Conservation (phyloP, 2,113 vertebrate species). For the Hippocampus zosterae region DNA sequence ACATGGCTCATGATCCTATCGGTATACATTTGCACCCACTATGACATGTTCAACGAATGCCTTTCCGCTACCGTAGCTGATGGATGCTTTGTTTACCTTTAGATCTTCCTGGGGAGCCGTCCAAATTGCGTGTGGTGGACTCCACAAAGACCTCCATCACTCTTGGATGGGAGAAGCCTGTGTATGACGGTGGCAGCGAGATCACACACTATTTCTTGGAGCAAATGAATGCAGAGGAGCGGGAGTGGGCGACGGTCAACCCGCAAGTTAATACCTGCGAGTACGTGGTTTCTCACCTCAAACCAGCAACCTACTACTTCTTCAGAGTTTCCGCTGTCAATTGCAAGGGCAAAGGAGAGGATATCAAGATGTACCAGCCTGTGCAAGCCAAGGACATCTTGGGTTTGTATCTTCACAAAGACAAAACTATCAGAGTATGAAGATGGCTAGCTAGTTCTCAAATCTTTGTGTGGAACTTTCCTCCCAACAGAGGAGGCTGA, state of each 20-base stretch:
- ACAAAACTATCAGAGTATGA: background rate
- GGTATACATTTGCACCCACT: constrained; percentile 69
- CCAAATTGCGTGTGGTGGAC: constrained; percentile 89
- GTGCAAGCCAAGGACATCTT: constrained; percentile 95
- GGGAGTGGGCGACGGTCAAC: constrained; percentile 87
- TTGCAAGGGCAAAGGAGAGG: constrained; percentile 85
- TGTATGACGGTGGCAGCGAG: constrained; percentile 92
- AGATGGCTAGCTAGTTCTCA: background rate
- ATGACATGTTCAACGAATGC: background rate
- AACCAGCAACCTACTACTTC: constrained; percentile 86
- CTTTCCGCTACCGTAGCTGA: background rate
- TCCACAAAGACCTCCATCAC: constrained; percentile 96
- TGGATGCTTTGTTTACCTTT: constrained; percentile 25
- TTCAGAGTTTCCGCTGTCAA: constrained; percentile 94
- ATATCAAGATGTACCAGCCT: constrained; percentile 88
- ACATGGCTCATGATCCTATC: constrained; percentile 88
- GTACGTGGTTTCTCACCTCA: constrained; percentile 88
- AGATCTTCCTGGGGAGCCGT: constrained; percentile 92
- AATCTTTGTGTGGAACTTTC: background rate
- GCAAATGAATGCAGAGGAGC: constrained; percentile 84
- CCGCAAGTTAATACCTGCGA: constrained; percentile 89
- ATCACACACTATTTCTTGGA: constrained; percentile 87
- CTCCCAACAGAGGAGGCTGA: constrained; percentile 87
- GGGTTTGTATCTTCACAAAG: constrained; percentile 72
- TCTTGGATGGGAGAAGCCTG: constrained; percentile 89